A percentile compares a stretch with the other conserved stretches of the same genome.
phyloP scores from a whole-genome alignment of 2,113 vertebrate genomes.

The Neoarius graeffei region DNA sequence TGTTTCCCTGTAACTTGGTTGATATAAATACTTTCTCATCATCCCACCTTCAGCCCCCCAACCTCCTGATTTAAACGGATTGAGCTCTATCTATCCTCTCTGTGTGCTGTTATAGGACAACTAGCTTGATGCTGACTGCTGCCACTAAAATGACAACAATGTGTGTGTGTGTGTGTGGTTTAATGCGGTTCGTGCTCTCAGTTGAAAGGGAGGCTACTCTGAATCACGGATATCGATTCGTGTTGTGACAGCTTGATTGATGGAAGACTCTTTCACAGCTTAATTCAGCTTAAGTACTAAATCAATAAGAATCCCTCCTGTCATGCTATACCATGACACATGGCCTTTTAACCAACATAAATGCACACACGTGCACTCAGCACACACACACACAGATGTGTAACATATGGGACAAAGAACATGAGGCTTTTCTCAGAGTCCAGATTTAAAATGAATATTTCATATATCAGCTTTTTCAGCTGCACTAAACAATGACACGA shows the following conservation, averaged over 20 bases:
- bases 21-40: neutral
- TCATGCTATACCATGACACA: constrained; percentile 40
- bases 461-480: constrained; percentile 25
- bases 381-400: constrained; percentile 33
- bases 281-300: constrained; percentile 47
- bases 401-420: constrained; percentile 38
- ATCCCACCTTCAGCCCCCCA: neutral
- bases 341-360: constrained; percentile 41
- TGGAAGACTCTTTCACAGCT: constrained; percentile 48
- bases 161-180: neutral
- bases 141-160: neutral
- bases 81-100: neutral
- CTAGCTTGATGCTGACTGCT: neutral
- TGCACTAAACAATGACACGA: neutral
- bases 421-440: constrained; percentile 21
- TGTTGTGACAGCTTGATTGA: constrained; percentile 50
- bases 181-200: neutral
- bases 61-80: neutral
- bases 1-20: neutral
- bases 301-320: constrained; percentile 53
- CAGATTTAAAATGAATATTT: constrained; percentile 48
- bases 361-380: neutral
- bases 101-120: neutral
- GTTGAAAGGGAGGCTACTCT: constrained; percentile 23
- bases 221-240: constrained; percentile 46